A percentile compares a stretch with the other conserved stretches of the same genome.
phyloP scores from a whole-genome alignment of 2,888 invertebrate species.

The Polydrusus pterygomalis region DNA sequence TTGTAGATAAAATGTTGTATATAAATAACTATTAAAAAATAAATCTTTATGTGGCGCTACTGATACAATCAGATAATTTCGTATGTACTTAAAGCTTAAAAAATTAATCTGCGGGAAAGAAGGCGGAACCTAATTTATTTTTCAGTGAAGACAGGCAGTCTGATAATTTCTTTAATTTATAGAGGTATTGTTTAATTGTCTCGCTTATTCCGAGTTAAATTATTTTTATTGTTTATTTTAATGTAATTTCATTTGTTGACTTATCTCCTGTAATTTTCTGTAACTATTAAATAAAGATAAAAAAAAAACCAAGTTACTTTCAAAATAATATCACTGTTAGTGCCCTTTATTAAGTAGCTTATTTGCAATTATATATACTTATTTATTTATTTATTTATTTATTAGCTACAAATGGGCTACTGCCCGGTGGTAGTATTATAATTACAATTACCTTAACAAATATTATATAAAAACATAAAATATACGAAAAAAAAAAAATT shows the following conservation, averaged over 20 bases:
- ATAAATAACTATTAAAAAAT: neutral
- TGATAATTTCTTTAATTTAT: constrained; percentile 56
- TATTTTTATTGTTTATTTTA: constrained; percentile 20
- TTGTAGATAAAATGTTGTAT: too few relatives aligned
- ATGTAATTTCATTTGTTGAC: neutral
- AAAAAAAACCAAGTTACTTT: too few relatives aligned
- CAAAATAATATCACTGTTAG: too few relatives aligned
- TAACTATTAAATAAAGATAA: too few relatives aligned
- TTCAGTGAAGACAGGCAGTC: constrained; percentile 47
- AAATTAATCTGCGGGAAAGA: constrained; percentile 20
- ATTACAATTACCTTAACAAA: too few relatives aligned
- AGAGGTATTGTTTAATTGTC: constrained; percentile 53
- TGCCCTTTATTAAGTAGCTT: too few relatives aligned
- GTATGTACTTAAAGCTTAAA: constrained; percentile 31
- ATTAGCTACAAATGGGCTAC: too few relatives aligned
- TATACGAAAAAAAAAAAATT: too few relatives aligned
- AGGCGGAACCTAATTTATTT: constrained; percentile 53
- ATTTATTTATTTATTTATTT: too few relatives aligned
- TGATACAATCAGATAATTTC: constrained; percentile 47
- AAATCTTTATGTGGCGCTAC: constrained; percentile 23
- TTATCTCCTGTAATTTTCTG: neutral
- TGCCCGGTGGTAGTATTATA: too few relatives aligned
- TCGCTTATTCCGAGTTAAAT: constrained; percentile 39
- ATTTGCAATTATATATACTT: too few relatives aligned
- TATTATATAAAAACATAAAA: too few relatives aligned